Percentiles rank a stretch among this genome's conserved stretches.
These are phyloP conservation scores for Cartodere bifasciata DNA, from an alignment of 2,888 invertebrate species.

Conservation along the genomic window DNA sequence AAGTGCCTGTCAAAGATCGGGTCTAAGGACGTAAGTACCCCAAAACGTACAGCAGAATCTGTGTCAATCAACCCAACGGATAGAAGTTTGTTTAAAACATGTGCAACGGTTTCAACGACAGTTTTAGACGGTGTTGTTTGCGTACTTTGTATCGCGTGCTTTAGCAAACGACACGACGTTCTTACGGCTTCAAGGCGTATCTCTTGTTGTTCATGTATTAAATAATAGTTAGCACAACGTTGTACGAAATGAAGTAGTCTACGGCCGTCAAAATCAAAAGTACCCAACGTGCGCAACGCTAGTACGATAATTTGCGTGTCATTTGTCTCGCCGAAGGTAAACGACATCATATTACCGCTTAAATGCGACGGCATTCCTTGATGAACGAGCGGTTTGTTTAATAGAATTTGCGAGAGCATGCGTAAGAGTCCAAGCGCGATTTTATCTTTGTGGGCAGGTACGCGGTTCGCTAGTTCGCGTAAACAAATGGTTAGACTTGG, in stretches of 20 bases:
- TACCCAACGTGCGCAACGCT: slow-evolving; percentile 85
- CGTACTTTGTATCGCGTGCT: slow-evolving; percentile 58
- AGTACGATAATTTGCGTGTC: slow-evolving; percentile 80
- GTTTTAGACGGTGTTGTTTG: slow-evolving; percentile 62
- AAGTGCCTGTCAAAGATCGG: slow-evolving; percentile 87
- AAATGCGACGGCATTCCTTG: slow-evolving; percentile 62
- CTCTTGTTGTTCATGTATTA: slow-evolving; percentile 83
- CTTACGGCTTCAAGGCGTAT: slow-evolving; percentile 88
- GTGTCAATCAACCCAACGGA: slow-evolving; percentile 92
- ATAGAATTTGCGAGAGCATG: slow-evolving; percentile 80
- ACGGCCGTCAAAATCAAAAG: slow-evolving; percentile 75
- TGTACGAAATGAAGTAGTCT: slow-evolving; percentile 85
- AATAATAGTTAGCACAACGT: slow-evolving; percentile 82
- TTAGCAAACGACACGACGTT: slow-evolving; percentile 80
- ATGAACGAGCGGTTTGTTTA: slow-evolving; percentile 75
- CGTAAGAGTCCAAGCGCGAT: slow-evolving; percentile 88
- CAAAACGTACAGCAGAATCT: slow-evolving; percentile 86
- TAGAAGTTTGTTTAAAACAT: slow-evolving; percentile 81
- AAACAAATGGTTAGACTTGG: slow-evolving; percentile 83
- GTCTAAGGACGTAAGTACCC: slow-evolving; percentile 83
- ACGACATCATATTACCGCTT: slow-evolving; percentile 36
- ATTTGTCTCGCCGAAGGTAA: slow-evolving; percentile 41
- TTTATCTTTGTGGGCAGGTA: slow-evolving; percentile 75
- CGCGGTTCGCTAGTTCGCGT: slow-evolving; percentile 72
- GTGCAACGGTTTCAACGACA: slow-evolving; percentile 77